Base-by-base conservation (phyloP, 2,797 vertebrate genomes). In the Hybognathus amarus region DNA sequence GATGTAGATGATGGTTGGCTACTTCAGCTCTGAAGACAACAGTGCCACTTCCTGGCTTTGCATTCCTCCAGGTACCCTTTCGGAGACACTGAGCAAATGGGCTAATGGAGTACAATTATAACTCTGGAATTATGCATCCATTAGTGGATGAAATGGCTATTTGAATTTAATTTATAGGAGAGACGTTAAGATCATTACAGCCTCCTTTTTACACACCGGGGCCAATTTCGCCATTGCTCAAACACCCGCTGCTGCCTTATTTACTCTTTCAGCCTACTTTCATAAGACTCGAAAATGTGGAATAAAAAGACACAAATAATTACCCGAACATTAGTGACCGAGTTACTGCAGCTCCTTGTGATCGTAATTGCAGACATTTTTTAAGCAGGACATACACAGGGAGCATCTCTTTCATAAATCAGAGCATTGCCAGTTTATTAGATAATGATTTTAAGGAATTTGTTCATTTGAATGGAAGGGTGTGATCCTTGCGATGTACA, bases 41-140 rank as follows among this genome's bases (percentile, higher is more conserved):
- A 74, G n/a, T 74, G 67, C 64, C 52, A 50, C 64, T 84, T 67
- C 36, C 42, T 83, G n/a, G 24, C 64, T 79, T 68, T 50, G 50
- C 42, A 45, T 63, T 81, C 10, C 63, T 77, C 59, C 1, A 54
- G 52, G 50, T 79, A 68, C 75, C 75, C 78, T 86, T 82, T 89
- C 77, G 86, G 86, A 83, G 86, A 87, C 85, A 87, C 84, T 79
- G 80, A 85, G 89, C 89, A 87, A 88, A 83, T 85, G 86, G 86
- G 85, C 88, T 84, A 52, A 69, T 73, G 89, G 88, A 88, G 80
- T 84, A 90, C 52, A 84, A 91, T 81, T 89, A 85, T 87, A 86
- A 67, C 83, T 80, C 75, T 73, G 80, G 79, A 87, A 91, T 93
- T 93, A 93, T 92, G 91, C 92, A 92, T 66, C 90, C 88, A 91